Evolutionary conservation across 2,888 invertebrate species (phyloP).

Genomic region (Metallyticus violacea): DNA sequence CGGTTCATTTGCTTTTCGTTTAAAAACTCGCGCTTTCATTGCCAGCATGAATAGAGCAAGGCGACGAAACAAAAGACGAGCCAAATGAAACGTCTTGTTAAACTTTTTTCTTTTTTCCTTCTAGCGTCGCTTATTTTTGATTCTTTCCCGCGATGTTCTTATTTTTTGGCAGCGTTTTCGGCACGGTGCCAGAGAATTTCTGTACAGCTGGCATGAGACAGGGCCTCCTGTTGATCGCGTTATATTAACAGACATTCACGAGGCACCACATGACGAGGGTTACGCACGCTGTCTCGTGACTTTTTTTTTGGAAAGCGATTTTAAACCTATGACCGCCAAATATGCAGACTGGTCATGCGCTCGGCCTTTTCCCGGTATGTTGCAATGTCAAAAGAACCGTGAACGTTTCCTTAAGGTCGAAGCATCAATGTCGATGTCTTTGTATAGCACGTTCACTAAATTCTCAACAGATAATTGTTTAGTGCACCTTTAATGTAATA

Average conservation of each 20-base stretch:
- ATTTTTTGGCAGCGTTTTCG: not conserved
- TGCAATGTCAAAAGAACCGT: no score
- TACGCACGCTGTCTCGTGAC: not conserved
- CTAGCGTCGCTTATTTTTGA: not conserved
- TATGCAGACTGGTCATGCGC: not conserved
- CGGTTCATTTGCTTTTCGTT: no score
- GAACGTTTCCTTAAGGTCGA: no score
- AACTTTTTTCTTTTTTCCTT: not conserved
- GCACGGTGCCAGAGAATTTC: not conserved
- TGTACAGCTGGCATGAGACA: not conserved
- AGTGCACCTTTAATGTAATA: no score
- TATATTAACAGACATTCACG: no score
- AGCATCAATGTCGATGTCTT: no score
- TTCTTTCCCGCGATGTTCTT: not conserved
- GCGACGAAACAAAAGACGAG: not conserved
- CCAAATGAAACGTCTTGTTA: not conserved
- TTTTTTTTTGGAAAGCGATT: not conserved
- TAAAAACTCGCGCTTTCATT: no score
- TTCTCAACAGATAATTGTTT: no score
- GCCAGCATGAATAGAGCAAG: not conserved
- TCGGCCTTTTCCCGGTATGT: not conserved
- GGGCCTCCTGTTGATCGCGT: not conserved
- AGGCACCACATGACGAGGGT: not conserved
- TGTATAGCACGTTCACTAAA: no score
- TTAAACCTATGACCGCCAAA: not conserved